phyloP scores from a whole-genome alignment of 2,113 vertebrate species.

The Guaruba guarouba region DNA sequence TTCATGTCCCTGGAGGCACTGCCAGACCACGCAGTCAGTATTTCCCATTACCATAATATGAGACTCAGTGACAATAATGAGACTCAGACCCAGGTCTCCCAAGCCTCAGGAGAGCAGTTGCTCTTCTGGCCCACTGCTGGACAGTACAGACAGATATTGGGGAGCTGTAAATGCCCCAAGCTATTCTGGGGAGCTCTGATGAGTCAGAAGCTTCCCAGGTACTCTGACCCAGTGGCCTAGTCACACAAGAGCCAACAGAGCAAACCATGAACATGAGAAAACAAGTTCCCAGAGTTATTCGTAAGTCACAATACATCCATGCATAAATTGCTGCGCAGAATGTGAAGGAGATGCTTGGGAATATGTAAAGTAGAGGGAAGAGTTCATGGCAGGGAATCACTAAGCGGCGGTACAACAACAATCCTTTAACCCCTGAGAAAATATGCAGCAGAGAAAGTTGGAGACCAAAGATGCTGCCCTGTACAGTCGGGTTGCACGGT shows the following conservation, averaged over 20 bases:
- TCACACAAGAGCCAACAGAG: neutral
- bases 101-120: neutral
- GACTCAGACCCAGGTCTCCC: neutral
- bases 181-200: neutral
- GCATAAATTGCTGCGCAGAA: neutral
- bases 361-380: neutral
- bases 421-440: neutral
- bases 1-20: neutral
- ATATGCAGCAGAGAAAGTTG: neutral
- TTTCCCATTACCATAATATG: neutral
- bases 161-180: neutral
- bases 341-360: neutral
- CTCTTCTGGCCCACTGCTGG: neutral
- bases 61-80: fast-evolving
- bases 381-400: conserved; percentile 8
- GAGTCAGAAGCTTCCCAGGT: neutral
- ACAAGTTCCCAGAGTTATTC: neutral
- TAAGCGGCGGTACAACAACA: neutral
- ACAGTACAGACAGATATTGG: neutral
- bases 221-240: neutral
- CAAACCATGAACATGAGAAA: neutral
- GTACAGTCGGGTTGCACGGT: neutral
- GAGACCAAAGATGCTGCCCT: neutral
- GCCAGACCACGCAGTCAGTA: neutral
- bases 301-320: neutral